Evolutionary conservation across 2,113 vertebrate species (phyloP).

Genomic region (Oxyura jamaicensis): DNA sequence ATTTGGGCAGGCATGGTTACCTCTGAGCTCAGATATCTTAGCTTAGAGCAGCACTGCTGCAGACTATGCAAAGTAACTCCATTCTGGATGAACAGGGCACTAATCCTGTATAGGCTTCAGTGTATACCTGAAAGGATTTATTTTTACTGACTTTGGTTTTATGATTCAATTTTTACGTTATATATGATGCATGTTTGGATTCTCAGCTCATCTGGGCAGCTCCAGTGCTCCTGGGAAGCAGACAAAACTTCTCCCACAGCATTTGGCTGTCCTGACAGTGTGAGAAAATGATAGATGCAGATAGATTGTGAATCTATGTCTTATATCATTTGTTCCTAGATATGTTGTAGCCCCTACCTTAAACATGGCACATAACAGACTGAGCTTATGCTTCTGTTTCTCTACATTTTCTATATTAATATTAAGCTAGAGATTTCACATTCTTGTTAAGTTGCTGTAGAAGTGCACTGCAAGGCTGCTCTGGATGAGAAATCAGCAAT

Average conservation of each 20-base stretch:
- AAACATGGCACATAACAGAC: conserved; percentile 14
- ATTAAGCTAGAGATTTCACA: conserved; percentile 31
- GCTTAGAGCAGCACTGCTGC: background rate
- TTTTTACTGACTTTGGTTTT: conserved; percentile 36
- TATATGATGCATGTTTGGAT: background rate
- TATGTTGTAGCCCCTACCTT: conserved; percentile 25
- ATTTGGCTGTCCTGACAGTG: conserved; percentile 12
- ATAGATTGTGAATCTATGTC: conserved; percentile 33
- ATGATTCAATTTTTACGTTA: conserved; percentile 30
- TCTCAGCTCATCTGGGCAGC: background rate
- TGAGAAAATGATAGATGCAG: conserved; percentile 60
- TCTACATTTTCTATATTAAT: conserved; percentile 47
- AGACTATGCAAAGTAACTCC: background rate
- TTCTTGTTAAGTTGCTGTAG: conserved; percentile 4
- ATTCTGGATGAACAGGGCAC: accelerated
- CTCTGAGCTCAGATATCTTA: background rate
- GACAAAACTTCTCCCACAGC: background rate
- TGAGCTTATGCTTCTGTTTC: conserved; percentile 10
- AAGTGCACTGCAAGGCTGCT: conserved; percentile 7
- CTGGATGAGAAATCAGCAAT: conserved; percentile 49
- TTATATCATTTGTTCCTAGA: conserved; percentile 51
- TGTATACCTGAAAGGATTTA: background rate
- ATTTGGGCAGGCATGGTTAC: background rate
- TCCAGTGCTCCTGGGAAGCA: conserved; percentile 22
- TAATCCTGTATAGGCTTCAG: background rate